Evolutionary conservation across 2,113 vertebrate species (phyloP), one percentile per base, ranked within the genome.

Genomic region (Rhabdornis inornatus): DNA sequence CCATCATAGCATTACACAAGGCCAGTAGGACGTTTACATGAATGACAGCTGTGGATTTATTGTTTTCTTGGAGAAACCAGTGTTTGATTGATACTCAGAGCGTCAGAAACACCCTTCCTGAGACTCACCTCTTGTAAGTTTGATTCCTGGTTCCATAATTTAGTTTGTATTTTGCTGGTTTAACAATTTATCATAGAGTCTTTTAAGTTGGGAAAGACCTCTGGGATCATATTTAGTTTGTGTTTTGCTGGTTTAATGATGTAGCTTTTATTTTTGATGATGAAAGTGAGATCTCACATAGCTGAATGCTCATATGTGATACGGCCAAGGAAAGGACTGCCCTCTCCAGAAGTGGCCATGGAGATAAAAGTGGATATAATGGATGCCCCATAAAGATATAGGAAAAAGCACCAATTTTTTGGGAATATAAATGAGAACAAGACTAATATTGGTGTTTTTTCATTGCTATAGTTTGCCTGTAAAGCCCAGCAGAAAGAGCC

Each of bases 51-150:
- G 30, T 18, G 13, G 78, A 39, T 86, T 39, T 33, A 33, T 63
- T 56, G 45, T 56, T 66, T 45, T 25, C 31, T 22, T 30, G 76
- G 86, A 47, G 31, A 69, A 86, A 57, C 4, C 18, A 13, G 60
- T 0, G 0, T 56, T 76, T 64, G 71, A 27, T 59, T 76, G 60
- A 47, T 60, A 31, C 45, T 27, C 44, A 2, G 22, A 22, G 37
- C 6, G 30, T 57, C 61, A 56, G 44, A 63, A 64, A 45, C 8
- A 3, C 25, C 0, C 0, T 30, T 39, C 14, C 22, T 3, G 33
- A 47, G 35, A 15, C 25, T 83, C 10, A 3, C 45, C 30, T 47
- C 0, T 0, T 24, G 3, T 21, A 9, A 19, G 27, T n/a, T 55
- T 0, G 2, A 6, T 35, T 59, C 40, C 57, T 66, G 40, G 15